Evolutionary conservation across 2,113 vertebrate genomes (phyloP).

Genomic region (Oryzias melastigma): DNA sequence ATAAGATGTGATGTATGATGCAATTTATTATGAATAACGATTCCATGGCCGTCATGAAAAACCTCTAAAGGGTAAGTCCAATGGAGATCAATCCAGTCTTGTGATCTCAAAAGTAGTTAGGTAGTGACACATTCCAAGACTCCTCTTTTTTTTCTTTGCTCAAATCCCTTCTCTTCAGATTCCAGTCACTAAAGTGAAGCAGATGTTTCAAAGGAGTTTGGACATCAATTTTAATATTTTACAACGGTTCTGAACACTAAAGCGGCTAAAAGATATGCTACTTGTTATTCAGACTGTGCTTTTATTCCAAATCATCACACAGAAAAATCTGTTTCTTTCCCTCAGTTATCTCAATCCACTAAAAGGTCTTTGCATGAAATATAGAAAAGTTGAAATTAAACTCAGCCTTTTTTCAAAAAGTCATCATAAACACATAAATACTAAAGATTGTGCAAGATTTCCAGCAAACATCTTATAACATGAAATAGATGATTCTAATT

Average conservation of each 20-base stretch:
- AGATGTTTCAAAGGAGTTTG: slow-evolving; percentile 9
- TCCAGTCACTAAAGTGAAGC: slow-evolving; percentile 16
- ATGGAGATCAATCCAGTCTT: slow-evolving; percentile 5
- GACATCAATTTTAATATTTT: slow-evolving; percentile 13
- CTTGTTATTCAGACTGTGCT: background rate
- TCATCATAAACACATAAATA: no score
- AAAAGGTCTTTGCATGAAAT: no score
- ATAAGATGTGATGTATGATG: slow-evolving; percentile 12
- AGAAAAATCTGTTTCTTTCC: background rate
- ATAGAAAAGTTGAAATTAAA: no score
- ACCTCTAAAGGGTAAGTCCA: slow-evolving; percentile 8
- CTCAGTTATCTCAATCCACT: no score
- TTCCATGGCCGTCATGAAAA: slow-evolving; percentile 23
- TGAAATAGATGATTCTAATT: no score
- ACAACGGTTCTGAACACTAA: background rate
- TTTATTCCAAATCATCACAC: slow-evolving; percentile 2
- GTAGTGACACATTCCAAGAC: slow-evolving; percentile 16
- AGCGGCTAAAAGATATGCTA: background rate
- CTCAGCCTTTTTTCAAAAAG: no score
- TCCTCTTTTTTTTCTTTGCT: background rate
- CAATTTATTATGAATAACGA: slow-evolving; percentile 16
- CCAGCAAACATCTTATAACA: no score
- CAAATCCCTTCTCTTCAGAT: slow-evolving; percentile 4
- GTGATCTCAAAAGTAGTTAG: slow-evolving; percentile 9
- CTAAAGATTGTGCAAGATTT: no score